phyloP scores from a whole-genome alignment of 2,888 invertebrate genomes.

The Teleiodes luculella region DNA sequence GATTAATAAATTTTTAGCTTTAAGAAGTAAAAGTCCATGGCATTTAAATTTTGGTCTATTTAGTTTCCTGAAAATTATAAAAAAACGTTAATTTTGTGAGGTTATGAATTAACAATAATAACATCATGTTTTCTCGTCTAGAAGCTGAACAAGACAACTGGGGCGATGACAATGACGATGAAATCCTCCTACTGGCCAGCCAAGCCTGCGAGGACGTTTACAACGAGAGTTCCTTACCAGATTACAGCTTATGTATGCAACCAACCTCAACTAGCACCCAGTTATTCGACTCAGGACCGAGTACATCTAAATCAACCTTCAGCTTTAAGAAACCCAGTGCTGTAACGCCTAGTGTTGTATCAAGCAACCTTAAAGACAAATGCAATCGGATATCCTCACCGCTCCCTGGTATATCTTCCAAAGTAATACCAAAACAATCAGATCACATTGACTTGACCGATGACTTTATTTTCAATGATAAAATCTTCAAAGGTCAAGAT shows the following conservation, averaged over 20 bases:
- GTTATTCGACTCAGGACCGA: conserved; percentile 36
- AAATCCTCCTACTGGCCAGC: conserved; percentile 67
- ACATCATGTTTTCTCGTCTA: conserved; percentile 22
- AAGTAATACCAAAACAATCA: conserved; percentile 32
- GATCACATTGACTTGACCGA: not conserved
- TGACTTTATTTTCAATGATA: conserved; percentile 46
- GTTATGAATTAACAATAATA: conserved; percentile 1
- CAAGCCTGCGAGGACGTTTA: conserved; percentile 67
- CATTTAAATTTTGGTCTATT: too few relatives aligned
- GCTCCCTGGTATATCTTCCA: conserved; percentile 55
- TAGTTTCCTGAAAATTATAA: not conserved
- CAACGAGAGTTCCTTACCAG: conserved; percentile 46
- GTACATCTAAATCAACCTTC: conserved; percentile 50
- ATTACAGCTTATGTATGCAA: conserved; percentile 62
- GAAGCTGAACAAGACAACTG: conserved; percentile 46
- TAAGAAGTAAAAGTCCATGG: too few relatives aligned
- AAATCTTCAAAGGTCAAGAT: conserved; percentile 51
- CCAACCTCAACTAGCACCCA: conserved; percentile 66
- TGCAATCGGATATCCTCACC: conserved; percentile 62
- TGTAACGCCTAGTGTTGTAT: conserved; percentile 35
- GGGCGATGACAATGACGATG: conserved; percentile 72
- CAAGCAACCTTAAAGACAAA: conserved; percentile 57
- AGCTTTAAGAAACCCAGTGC: conserved; percentile 56
- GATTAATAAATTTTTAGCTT: too few relatives aligned
- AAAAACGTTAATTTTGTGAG: not conserved